phyloP scores from a whole-genome alignment of 2,888 invertebrate species.

The Petrophora chlorosata region DNA sequence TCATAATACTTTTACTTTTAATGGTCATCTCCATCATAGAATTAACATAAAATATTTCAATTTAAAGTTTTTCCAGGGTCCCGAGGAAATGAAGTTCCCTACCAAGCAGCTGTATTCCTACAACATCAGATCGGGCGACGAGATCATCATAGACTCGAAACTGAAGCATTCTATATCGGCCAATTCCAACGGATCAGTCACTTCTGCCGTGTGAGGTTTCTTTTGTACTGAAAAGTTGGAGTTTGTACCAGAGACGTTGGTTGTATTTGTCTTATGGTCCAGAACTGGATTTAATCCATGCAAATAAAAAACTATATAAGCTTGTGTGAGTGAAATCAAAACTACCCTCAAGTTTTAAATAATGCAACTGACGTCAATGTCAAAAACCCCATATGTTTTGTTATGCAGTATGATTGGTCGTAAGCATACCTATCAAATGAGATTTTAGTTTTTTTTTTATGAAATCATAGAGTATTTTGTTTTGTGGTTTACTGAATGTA shows the following conservation, averaged over 20 bases:
- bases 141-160: constrained; percentile 94
- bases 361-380: no score
- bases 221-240: not conserved
- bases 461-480: constrained; percentile 38
- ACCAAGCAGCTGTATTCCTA: constrained; percentile 96
- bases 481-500: constrained; percentile 32
- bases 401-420: no score
- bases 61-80: constrained; percentile 81
- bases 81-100: constrained; percentile 95
- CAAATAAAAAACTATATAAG: no score
- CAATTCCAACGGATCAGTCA: constrained; percentile 48
- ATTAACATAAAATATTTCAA: constrained; percentile 23
- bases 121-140: constrained; percentile 94
- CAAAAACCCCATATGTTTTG: no score
- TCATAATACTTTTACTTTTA: not conserved
- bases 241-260: not conserved
- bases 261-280: not conserved
- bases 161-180: constrained; percentile 80
- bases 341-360: no score
- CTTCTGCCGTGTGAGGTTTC: constrained; percentile 44
- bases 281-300: not conserved
- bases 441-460: constrained; percentile 27
- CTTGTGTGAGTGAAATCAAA: no score
- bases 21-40: not conserved
- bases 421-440: no score